Evolutionary conservation across 2,797 vertebrate species (phyloP), one percentile per base, ranked within the genome.

Genomic region (Clarias fuscus): DNA sequence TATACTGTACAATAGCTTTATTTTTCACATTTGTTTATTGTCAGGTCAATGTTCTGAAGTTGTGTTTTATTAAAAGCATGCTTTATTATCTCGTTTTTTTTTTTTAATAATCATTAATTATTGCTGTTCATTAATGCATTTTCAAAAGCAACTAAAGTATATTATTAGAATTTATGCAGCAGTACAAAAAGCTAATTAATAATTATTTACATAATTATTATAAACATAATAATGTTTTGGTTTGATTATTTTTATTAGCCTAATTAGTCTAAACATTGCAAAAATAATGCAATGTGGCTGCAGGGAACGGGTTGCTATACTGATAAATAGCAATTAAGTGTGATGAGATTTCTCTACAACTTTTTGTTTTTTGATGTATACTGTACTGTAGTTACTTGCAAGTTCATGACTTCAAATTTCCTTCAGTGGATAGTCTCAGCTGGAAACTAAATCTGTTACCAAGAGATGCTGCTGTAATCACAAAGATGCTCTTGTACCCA

Each of bases 71-170:
- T 78, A 33, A 37, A 77, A 58, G 75, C 20, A 17, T 15, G 10
- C 37, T 40, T 62, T 59, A 59, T 58, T 8, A 77, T 77, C 22
- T 24, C 6, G 30, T 30, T 30, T 7, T 62, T 3, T 27, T 20
- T 62, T 62, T 79, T 79, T n/a, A 79, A 62, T 40, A 24, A 62
- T 11, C 2, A 62, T 79, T 62, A 62, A 61, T 78, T 61, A 37
- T 5, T 58, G 20, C 56, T 79, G 61, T 79, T 62, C 40, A 62
- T 40, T 40, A n/a, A 79, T 40, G 33, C 22, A n/a, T 62, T 62
- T 61, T 79, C 33, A 62, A 62, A 40, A 79, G 53, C 8, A 20
- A 58, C 8, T 24, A 79, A 62, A n/a, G 40, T 24, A 1, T 33
- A 61, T 33, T 10, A 48, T 48, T 56, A 11, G 73, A 76, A 59